Evolutionary conservation across 2,797 vertebrate species (phyloP).

Genomic region (Rousettus madagascariensis): DNA sequence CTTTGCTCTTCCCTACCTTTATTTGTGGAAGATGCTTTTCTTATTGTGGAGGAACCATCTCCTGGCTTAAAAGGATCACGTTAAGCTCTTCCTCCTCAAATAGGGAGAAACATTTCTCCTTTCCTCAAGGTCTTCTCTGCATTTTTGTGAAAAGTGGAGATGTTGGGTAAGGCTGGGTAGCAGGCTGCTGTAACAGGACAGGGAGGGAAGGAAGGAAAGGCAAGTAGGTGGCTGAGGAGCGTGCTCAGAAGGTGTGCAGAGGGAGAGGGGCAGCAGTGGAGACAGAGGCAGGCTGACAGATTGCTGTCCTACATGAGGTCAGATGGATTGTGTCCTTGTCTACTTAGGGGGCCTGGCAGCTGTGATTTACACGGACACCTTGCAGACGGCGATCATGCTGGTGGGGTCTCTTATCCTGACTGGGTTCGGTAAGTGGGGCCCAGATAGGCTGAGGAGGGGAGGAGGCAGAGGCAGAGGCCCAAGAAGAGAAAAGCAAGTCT

Average conservation of each 20-base stretch:
- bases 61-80: not conserved
- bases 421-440: conserved; percentile 91
- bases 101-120: not conserved
- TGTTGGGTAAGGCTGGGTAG: not conserved
- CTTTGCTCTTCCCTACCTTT: not conserved
- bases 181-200: not conserved
- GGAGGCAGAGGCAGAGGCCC: not conserved
- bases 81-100: not conserved
- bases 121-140: not conserved
- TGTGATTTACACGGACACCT: conserved; percentile 98
- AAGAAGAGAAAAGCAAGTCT: not conserved
- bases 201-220: not conserved
- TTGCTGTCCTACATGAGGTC: not conserved
- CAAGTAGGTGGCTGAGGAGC: too few species aligned
- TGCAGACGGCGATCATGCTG: conserved; percentile 97
- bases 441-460: not conserved
- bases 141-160: not conserved
- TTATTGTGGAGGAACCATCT: not conserved
- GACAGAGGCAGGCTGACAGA: not conserved
- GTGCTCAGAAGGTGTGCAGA: not conserved
- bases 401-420: conserved; percentile 94
- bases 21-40: not conserved
- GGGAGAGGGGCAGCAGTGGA: not conserved
- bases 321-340: conserved; percentile 35
- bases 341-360: conserved; percentile 94